A percentile compares a stretch with the other conserved stretches of the same genome.
phyloP scores from a whole-genome alignment of 1,140 invertebrate genomes.

The Magallana ariakensis region DNA sequence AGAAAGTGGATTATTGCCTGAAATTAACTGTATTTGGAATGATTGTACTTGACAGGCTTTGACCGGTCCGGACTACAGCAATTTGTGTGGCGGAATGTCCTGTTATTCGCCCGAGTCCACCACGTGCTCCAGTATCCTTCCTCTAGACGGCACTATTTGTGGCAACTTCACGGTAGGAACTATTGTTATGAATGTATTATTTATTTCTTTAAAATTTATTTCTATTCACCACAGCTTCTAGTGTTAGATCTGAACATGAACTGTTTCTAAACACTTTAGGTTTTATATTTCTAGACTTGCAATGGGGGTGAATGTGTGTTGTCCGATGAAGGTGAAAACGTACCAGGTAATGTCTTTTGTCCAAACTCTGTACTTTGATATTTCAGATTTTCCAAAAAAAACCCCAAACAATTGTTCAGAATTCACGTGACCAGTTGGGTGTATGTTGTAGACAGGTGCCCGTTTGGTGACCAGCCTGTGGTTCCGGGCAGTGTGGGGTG shows the following conservation, averaged over 20 bases:
- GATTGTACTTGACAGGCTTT: not conserved
- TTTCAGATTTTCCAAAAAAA: not conserved
- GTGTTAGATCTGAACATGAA: no score
- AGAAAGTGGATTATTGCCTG: not conserved
- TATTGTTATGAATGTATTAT: no score
- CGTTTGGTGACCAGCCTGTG: conserved; percentile 31
- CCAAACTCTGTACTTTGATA: not conserved
- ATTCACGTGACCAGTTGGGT: not conserved
- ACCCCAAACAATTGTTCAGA: not conserved
- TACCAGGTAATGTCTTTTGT: not conserved
- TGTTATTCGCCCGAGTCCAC: not conserved
- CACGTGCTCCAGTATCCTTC: not conserved
- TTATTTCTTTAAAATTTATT: no score
- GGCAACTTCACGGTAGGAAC: conserved; percentile 27
- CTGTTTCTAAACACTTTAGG: not conserved
- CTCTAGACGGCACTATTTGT: conserved; percentile 41
- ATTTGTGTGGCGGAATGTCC: not conserved
- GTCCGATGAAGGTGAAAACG: not conserved
- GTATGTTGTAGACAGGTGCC: conserved; percentile 5
- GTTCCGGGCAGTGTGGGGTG: not conserved
- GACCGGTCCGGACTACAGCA: not conserved
- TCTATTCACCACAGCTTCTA: no score
- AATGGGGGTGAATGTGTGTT: not conserved
- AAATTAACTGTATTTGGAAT: not conserved
- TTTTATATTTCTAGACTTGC: not conserved